Base-by-base conservation (phyloP, 2,888 invertebrate genomes). In the Pandemis cinnamomeana region DNA sequence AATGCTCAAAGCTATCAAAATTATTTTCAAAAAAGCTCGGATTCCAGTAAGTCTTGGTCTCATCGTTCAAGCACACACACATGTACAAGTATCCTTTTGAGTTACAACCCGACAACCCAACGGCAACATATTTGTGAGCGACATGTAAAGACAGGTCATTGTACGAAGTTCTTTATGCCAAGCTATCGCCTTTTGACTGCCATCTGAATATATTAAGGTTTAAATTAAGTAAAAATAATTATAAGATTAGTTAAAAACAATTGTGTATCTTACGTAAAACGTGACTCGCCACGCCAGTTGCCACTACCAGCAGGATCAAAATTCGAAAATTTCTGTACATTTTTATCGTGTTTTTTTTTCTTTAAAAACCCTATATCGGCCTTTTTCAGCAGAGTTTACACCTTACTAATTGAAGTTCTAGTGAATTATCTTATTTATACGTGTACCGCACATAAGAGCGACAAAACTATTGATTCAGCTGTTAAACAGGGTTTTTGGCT, bases 391-490 rank as follows among this genome's bases (percentile, higher is more conserved):
- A 55, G 55, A 41, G 41, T 41, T 20, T 27, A 58, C 27, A 11
- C 58, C 58, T 15, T 71, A 71, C 66, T 66, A 71, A 71, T 27
- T 13, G 11, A 60, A 8, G 8, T 7, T 41, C 7, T 46, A 11
- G 46, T 58, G 15, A 58, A 46, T 46, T 58, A 64, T 48, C 63
- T 44, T 71, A 71, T 71, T 71, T 71, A 71, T 71, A 64, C 64
- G 15, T 36, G 44, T 42, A 41, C n/a, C 55, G 51, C 36, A 36
- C 4, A 46, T 46, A 7, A 11, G 46, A 46, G 44, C 36, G 71
- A 66, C 41, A 66, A 66, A 55, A 60, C 48, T 53, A 48, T 71
- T 71, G 58, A 71, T 71, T 66, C 66, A 71, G 66, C 10, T 71
- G 71, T 46, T 58, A 44, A 71, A 58, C 58, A 71, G 46, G 55